Evolutionary conservation across 2,888 invertebrate genomes (phyloP).

Genomic region (Coelopa pilipes): DNA sequence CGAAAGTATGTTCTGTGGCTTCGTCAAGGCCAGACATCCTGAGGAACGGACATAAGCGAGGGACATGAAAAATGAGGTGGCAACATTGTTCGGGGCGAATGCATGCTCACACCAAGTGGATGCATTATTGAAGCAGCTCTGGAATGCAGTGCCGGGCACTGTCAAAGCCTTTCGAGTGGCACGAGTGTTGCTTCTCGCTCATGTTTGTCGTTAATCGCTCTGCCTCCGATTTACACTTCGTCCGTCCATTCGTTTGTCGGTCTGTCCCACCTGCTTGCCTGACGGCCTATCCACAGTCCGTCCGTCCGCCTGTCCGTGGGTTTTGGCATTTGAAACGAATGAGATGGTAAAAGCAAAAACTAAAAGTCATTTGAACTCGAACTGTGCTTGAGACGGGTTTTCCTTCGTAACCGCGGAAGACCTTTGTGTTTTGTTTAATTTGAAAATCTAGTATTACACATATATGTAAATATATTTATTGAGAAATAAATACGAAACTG

Average conservation of each 20-base stretch:
- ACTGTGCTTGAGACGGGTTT: constrained; percentile 7
- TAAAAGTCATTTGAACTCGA: constrained; percentile 2
- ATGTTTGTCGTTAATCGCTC: constrained; percentile 6
- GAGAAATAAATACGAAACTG: neutral
- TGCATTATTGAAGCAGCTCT: constrained; percentile 7
- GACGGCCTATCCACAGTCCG: too few relatives aligned
- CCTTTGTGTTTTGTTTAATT: neutral
- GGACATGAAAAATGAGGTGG: constrained; percentile 9
- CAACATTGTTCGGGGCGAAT: constrained; percentile 15
- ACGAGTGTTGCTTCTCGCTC: neutral
- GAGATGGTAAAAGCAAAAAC: neutral
- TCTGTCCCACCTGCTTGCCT: too few relatives aligned
- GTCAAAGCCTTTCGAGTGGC: neutral
- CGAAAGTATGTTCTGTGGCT: too few relatives aligned
- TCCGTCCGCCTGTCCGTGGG: too few relatives aligned
- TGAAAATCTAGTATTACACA: neutral
- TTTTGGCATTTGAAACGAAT: constrained; percentile 16
- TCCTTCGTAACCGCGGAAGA: neutral
- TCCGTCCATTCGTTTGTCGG: too few relatives aligned
- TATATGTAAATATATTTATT: neutral
- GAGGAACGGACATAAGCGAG: too few relatives aligned
- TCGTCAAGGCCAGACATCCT: too few relatives aligned
- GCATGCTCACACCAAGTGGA: neutral
- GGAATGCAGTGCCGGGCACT: constrained; percentile 7
- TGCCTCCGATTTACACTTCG: neutral